Base-by-base conservation (phyloP, 2,113 vertebrate species). In the Corythoichthys intestinalis region DNA sequence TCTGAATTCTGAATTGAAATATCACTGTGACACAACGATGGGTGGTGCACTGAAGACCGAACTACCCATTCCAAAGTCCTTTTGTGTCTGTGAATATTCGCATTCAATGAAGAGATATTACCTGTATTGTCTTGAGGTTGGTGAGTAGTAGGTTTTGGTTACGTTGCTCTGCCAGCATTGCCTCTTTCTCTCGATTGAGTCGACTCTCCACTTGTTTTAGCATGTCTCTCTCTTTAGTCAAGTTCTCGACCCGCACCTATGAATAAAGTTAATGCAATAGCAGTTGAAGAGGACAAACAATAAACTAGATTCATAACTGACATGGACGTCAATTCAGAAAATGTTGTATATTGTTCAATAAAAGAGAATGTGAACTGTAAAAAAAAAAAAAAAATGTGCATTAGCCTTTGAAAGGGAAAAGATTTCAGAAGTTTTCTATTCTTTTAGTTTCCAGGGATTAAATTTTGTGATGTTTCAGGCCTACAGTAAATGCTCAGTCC, bases 41-140 rank as follows among this genome's bases (percentile, higher is more conserved):
- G 41, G 3, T 44, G 20, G 20, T 28, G 20, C 20, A 28, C 20
- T 28, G 20, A 28, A 28, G 20, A 28, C 20, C 20, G 20, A 28
- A 28, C 20, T 28, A 28, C 20, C 20, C 20, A 28, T 28, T 28
- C 20, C 4, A 44, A 8, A 44, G 41, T 8, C 9, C 6, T 7
- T 44, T 44, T 44, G 41, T 8, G 6, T 44, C 41, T 44, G 6
- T 44, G 6, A 44, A 44, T 44, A 44, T 44, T 44, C 9, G 41
- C 41, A 44, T 44, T 44, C 41, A 44, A n/a, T 7, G n/a, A 38
- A 41, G 2, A 20, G 38, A 12, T 15, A 8, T 12, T 86, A 98
- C 97, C 95, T 98, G 96, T 78, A 99, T 99, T 12, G 94, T 92
- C 74, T 96, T 94, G 20, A 99, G 85, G 79, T 99, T 99, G 73